Evolutionary conservation across 2,797 vertebrate genomes (phyloP).

Genomic region (Neosalanx taihuensis): DNA sequence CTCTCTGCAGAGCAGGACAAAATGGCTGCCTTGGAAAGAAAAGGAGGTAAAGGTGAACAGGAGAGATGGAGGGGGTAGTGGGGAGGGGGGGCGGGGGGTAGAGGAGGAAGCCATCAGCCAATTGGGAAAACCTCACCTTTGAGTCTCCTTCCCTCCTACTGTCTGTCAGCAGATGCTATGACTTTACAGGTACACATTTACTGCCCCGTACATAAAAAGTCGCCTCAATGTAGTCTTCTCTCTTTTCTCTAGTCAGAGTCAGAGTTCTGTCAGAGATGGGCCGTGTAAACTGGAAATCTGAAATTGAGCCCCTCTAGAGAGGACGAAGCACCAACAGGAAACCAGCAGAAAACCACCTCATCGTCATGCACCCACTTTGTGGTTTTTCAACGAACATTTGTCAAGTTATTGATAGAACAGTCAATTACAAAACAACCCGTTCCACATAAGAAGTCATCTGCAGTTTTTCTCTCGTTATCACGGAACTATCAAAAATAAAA

Average conservation of each 20-base stretch:
- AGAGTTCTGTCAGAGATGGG: not conserved
- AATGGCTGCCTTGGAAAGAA: slow-evolving; percentile 57
- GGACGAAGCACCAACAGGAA: slow-evolving; percentile 48
- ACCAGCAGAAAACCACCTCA: slow-evolving; percentile 62
- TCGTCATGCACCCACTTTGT: slow-evolving; percentile 56
- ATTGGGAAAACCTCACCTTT: slow-evolving; percentile 34
- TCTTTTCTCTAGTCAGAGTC: slow-evolving; percentile 18
- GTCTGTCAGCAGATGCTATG: slow-evolving; percentile 34
- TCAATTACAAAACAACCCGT: slow-evolving; percentile 50
- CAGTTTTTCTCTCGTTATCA: slow-evolving; percentile 48
- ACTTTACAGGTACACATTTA: slow-evolving; percentile 55
- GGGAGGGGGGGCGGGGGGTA: slow-evolving; percentile 31
- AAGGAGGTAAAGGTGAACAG: slow-evolving; percentile 55
- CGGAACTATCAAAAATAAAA: slow-evolving; percentile 57
- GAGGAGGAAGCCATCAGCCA: slow-evolving; percentile 17
- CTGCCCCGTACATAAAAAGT: slow-evolving; percentile 58
- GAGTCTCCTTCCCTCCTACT: slow-evolving; percentile 46
- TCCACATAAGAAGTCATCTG: slow-evolving; percentile 44
- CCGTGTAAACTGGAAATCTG: slow-evolving; percentile 37
- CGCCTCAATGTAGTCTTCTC: slow-evolving; percentile 43
- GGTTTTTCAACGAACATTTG: slow-evolving; percentile 52
- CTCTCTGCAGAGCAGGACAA: slow-evolving; percentile 55
- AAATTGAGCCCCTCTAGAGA: slow-evolving; percentile 46
- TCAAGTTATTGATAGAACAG: slow-evolving; percentile 50
- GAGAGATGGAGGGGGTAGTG: slow-evolving; percentile 47